Conservation (phyloP, 2,888 invertebrate species). For the Eledona agricola region DNA sequence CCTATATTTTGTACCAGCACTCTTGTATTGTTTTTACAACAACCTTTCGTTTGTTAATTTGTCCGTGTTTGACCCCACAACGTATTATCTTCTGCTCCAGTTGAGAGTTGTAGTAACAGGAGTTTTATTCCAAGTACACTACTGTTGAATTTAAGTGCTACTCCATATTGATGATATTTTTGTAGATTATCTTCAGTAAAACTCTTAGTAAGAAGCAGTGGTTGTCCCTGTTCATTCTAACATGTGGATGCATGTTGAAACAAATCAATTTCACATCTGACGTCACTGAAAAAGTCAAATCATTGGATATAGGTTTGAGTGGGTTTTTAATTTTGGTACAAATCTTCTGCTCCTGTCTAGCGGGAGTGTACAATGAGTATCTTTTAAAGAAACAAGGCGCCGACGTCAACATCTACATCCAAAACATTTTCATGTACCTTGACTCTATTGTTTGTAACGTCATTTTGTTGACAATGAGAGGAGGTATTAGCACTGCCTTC, state of each 20-base stretch:
- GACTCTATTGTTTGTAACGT: slow-evolving; percentile 93
- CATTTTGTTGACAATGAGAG: slow-evolving; percentile 73
- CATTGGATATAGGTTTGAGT: slow-evolving; percentile 66
- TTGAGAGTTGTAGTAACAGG: slow-evolving; percentile 93
- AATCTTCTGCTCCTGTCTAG: slow-evolving; percentile 90
- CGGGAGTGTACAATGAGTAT: slow-evolving; percentile 96
- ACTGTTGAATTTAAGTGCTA: too few species aligned
- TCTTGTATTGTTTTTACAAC: slow-evolving; percentile 93
- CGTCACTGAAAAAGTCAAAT: slow-evolving; percentile 31
- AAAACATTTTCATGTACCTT: slow-evolving; percentile 95
- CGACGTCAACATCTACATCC: slow-evolving; percentile 87
- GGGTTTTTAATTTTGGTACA: slow-evolving; percentile 76
- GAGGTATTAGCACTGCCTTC: slow-evolving; percentile 71
- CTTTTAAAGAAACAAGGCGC: slow-evolving; percentile 86
- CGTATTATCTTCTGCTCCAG: slow-evolving; percentile 90
- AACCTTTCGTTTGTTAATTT: slow-evolving; percentile 92
- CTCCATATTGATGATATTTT: too few species aligned
- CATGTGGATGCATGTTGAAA: slow-evolving; percentile 90
- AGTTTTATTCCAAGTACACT: slow-evolving; percentile 84
- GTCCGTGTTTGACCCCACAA: slow-evolving; percentile 92
- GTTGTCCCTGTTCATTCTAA: slow-evolving; percentile 86
- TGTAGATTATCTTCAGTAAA: slow-evolving; percentile 86
- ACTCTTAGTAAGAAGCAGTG: slow-evolving; percentile 83
- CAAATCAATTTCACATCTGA: slow-evolving; percentile 69
- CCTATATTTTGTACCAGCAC: slow-evolving; percentile 89